phyloP scores from a whole-genome alignment of 2,797 vertebrate genomes.

The Leptodactylus fallax region DNA sequence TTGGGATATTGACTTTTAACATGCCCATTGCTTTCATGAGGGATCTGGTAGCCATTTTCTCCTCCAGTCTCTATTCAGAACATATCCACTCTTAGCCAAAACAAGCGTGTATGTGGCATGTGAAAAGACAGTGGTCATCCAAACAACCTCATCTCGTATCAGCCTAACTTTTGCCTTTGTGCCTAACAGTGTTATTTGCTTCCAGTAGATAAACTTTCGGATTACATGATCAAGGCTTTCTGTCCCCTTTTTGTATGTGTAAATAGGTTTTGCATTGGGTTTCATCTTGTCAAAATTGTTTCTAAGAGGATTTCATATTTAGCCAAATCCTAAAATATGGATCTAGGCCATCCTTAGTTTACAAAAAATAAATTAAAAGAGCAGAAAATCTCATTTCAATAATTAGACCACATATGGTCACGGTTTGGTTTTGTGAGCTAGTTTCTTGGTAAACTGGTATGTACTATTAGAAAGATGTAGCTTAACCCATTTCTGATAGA shows the following conservation, averaged over 20 bases:
- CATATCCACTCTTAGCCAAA: no score
- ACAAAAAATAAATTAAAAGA: neutral
- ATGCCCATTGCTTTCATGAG: no score
- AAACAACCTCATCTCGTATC: no score
- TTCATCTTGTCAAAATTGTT: neutral
- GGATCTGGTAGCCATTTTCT: no score
- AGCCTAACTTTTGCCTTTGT: no score
- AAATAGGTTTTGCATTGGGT: neutral
- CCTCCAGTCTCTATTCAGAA: no score
- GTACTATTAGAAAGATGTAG: neutral
- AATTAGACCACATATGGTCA: neutral
- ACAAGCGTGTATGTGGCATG: no score
- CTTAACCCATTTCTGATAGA: neutral
- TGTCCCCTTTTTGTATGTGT: neutral
- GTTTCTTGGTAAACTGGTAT: neutral
- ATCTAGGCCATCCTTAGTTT: neutral
- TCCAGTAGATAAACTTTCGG: neutral
- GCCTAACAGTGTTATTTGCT: neutral
- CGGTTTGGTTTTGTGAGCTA: neutral
- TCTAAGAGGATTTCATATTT: conserved; percentile 10
- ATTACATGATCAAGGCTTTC: neutral
- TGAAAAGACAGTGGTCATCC: no score
- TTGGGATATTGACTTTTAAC: no score
- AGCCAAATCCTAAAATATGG: neutral
- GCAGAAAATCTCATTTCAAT: neutral